Percentiles rank a stretch among this genome's conserved stretches.
Evolutionary conservation across 2,113 vertebrate species (phyloP).

Genomic region (Coptodon bakossiorum): DNA sequence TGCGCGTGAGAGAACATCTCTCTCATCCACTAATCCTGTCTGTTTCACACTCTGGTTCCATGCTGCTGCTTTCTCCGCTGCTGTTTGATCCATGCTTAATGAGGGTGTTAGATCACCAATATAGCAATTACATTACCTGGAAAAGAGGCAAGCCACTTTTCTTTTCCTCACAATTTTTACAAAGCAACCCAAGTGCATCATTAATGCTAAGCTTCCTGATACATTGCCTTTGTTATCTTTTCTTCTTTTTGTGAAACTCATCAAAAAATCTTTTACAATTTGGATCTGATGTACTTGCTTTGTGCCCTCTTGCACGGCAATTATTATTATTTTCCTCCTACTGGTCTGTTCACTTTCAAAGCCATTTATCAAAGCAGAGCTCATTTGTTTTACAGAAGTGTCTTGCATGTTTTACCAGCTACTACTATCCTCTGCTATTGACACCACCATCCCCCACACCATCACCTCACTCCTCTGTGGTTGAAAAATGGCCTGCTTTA

Average conservation of each 20-base stretch:
- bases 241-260: background rate
- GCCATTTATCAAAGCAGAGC: background rate
- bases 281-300: background rate
- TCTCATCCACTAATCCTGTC: slow-evolving; percentile 59
- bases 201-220: slow-evolving; percentile 27
- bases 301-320: background rate
- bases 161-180: slow-evolving; percentile 10
- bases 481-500: background rate
- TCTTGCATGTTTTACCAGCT: background rate
- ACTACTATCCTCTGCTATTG: background rate
- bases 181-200: slow-evolving; percentile 5
- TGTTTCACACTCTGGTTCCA: slow-evolving; percentile 46
- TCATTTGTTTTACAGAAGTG: slow-evolving; percentile 17
- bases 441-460: background rate
- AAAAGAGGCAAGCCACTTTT: slow-evolving; percentile 18
- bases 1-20: slow-evolving; percentile 33
- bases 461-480: background rate
- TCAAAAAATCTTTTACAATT: background rate
- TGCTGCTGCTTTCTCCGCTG: slow-evolving; percentile 21
- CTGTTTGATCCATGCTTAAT: slow-evolving; percentile 66
- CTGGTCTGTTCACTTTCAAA: background rate
- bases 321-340: background rate
- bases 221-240: background rate
- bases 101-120: slow-evolving; percentile 61
- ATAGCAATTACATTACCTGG: slow-evolving; percentile 57